Percentiles rank a stretch among this genome's conserved stretches.
Conservation (phyloP, 2,113 vertebrate genomes). For the Caranx melampygus region DNA sequence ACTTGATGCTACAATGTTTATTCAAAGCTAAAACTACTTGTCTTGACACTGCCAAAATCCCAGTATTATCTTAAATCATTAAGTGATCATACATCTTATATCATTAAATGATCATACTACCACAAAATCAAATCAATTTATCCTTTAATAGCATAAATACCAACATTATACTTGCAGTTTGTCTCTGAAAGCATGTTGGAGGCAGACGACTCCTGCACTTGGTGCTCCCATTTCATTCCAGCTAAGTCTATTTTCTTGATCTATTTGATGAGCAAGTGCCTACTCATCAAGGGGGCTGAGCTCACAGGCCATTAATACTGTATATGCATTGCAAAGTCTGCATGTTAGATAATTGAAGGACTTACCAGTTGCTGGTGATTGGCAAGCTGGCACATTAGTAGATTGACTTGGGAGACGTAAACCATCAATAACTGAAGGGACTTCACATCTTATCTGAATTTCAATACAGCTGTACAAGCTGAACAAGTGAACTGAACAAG, state of each 20-base stretch:
- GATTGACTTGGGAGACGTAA: conserved; percentile 14
- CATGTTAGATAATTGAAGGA: conserved; percentile 32
- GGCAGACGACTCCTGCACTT: background rate
- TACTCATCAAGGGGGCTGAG: conserved; percentile 12
- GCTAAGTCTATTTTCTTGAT: conserved; percentile 4
- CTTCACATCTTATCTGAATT: background rate
- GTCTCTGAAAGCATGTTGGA: background rate
- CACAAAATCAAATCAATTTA: background rate
- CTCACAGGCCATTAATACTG: conserved; percentile 31
- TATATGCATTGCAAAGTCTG: conserved; percentile 38
- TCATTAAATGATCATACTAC: background rate
- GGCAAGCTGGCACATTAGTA: conserved; percentile 45
- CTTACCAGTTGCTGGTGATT: conserved; percentile 22
- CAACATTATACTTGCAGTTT: background rate
- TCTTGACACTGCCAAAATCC: background rate
- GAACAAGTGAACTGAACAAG: background rate
- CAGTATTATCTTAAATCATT: background rate
- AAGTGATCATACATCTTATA: background rate
- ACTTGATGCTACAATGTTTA: background rate
- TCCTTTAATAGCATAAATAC: background rate
- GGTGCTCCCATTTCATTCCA: background rate
- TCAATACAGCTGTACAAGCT: background rate
- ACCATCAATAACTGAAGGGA: conserved; percentile 28
- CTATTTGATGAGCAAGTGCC: conserved; percentile 25
- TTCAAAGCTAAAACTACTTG: too few species aligned